Evolutionary conservation across 2,797 vertebrate genomes (phyloP).

Genomic region (Peromyscus nudipes): DNA sequence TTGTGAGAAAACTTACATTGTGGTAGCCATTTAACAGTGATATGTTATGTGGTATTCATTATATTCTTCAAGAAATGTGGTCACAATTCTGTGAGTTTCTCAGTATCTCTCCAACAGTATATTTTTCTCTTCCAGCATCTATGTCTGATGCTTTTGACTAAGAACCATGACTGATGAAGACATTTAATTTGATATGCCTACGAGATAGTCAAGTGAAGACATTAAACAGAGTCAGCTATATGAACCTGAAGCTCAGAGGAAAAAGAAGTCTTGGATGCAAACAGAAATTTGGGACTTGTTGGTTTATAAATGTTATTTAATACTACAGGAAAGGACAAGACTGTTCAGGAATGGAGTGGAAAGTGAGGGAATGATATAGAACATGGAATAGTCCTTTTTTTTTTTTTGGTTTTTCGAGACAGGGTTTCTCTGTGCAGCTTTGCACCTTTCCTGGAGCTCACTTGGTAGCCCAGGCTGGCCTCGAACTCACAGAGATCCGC

Average conservation of each 20-base stretch:
- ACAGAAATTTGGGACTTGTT: conserved; percentile 69
- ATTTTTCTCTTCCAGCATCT: conserved; percentile 38
- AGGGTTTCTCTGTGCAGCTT: too few relatives aligned
- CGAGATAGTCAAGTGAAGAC: too few relatives aligned
- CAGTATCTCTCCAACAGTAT: not conserved
- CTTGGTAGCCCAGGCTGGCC: too few relatives aligned
- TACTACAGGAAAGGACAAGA: conserved; percentile 33
- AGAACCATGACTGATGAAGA: conserved; percentile 70
- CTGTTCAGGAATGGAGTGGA: conserved; percentile 14
- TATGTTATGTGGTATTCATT: not conserved
- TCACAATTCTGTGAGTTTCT: not conserved
- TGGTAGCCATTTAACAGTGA: not conserved
- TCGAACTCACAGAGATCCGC: too few relatives aligned
- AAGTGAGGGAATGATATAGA: not conserved
- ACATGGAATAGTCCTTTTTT: not conserved
- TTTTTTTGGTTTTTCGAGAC: too few relatives aligned
- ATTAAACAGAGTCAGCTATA: too few relatives aligned
- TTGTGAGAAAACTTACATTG: conserved; percentile 29
- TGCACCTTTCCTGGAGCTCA: too few relatives aligned
- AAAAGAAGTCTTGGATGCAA: conserved; percentile 70
- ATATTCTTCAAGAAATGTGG: not conserved
- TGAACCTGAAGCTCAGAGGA: conserved; percentile 73
- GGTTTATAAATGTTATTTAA: conserved; percentile 72
- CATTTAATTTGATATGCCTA: too few relatives aligned
- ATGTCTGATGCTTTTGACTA: conserved; percentile 67